phyloP scores from a whole-genome alignment of 2,113 vertebrate genomes.

The Merops nubicus region DNA sequence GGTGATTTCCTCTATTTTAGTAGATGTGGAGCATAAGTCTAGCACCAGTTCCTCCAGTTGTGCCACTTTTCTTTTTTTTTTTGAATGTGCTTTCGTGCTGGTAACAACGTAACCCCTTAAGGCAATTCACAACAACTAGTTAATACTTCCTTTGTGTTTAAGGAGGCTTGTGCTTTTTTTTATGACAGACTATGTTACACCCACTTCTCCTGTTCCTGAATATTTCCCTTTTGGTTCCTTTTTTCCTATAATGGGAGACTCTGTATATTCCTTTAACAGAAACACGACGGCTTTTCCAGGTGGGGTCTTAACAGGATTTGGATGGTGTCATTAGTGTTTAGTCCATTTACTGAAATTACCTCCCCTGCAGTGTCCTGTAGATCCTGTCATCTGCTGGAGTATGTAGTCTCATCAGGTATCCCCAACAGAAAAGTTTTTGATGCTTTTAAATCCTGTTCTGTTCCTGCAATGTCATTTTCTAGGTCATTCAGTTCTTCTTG shows the following conservation, averaged over 20 bases:
- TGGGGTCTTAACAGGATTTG: background rate
- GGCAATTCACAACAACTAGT: background rate
- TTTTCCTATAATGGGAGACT: background rate
- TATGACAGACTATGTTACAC: background rate
- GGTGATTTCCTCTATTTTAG: background rate
- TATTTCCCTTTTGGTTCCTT: background rate
- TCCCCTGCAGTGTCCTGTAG: background rate
- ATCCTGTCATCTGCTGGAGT: background rate
- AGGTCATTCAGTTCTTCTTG: background rate
- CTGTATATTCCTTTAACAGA: background rate
- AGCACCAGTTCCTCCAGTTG: background rate
- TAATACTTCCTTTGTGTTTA: background rate
- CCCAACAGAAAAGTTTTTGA: background rate
- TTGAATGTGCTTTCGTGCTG: background rate
- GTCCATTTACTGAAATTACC: background rate
- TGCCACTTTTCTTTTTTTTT: background rate
- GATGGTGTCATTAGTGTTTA: too few species aligned
- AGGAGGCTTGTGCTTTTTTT: background rate
- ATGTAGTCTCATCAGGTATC: background rate
- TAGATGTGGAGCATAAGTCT: accelerated
- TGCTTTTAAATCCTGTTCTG: background rate
- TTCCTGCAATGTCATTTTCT: background rate
- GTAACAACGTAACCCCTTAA: background rate
- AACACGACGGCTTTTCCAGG: background rate
- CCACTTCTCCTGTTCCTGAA: background rate